Percentiles rank a stretch among this genome's conserved stretches.
phyloP scores from a whole-genome alignment of 1,140 invertebrate species.

The Rhyacophila brunnea region DNA sequence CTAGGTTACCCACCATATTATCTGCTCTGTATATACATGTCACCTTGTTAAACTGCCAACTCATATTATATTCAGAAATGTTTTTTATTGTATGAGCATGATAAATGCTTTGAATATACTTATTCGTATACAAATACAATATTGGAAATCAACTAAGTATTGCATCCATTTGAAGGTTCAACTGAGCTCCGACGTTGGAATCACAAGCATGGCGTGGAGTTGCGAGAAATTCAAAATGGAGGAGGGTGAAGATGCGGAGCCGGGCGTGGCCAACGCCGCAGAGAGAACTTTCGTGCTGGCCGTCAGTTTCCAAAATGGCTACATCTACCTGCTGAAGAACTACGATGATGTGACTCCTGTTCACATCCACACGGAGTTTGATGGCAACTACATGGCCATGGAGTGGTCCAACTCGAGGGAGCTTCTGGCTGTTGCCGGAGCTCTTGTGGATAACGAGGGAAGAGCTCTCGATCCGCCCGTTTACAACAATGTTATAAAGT shows the following conservation, averaged over 20 bases:
- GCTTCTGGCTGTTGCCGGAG: constrained; percentile 88
- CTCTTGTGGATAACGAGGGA: constrained; percentile 41
- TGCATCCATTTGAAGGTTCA: constrained; percentile 68
- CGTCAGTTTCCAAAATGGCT: constrained; percentile 85
- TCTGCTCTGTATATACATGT: too few relatives aligned
- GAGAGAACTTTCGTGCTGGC: constrained; percentile 75
- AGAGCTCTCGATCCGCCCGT: constrained; percentile 49
- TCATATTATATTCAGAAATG: too few relatives aligned
- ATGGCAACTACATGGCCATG: constrained; percentile 74
- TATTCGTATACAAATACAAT: too few relatives aligned
- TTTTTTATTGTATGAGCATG: too few relatives aligned
- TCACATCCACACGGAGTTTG: constrained; percentile 78
- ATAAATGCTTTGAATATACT: too few relatives aligned
- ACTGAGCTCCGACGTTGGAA: constrained; percentile 74
- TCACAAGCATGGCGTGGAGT: constrained; percentile 91
- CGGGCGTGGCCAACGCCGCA: constrained; percentile 52
- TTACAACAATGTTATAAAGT: constrained; percentile 69
- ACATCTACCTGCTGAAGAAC: constrained; percentile 82
- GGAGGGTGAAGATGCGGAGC: constrained; percentile 75
- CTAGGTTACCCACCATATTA: too few relatives aligned
- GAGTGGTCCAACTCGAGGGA: constrained; percentile 97
- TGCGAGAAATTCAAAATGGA: constrained; percentile 99
- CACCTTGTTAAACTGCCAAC: too few relatives aligned
- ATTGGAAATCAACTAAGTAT: too few relatives aligned
- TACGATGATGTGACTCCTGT: constrained; percentile 91